Evolutionary conservation across 1,140 invertebrate genomes (phyloP), one percentile per base, ranked within the genome.

Genomic region (Bombus ignitus): DNA sequence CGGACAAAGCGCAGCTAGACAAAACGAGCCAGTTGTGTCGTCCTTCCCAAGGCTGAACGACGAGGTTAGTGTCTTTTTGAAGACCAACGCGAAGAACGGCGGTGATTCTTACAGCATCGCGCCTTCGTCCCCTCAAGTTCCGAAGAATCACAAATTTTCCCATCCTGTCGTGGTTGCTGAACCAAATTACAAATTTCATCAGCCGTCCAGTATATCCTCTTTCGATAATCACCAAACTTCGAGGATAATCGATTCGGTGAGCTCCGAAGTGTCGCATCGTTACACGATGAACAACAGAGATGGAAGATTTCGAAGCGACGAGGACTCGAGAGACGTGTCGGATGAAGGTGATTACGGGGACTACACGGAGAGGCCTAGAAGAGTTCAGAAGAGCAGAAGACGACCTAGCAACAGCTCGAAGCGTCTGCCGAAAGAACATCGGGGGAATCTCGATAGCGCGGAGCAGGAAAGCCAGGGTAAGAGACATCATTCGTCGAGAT

Each of bases 271-370:
- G 2, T 53, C 71, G 2, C 89, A 86, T 44, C 72, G 71, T 35
- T 89, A 91, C 35, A 70, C 86, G 4, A 39, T 77, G 6, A 84
- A 89, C n/a, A 59, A 81, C 59, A 87, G 74, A 3, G 72, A 85
- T 6, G 83, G 79, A 12, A 91, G 74, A 9, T 92, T 91, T 68
- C 91, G 91, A 10, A 89, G 92, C 71, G 94, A 94, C 44, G 89
- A 93, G 10, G 90, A 93, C 62, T 93, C 91, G 0, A 90, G 88
- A 44, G 93, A 93, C 74, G 72, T 78, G 66, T 94, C 92, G 0
- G 91, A 93, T 1, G 93, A 95, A 8, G 44, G 70, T 12, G 94
- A 95, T 76, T 95, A 94, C 83, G 71, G 81, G 0, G 95, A 95
- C 25, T 91, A 93, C 4, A 92, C 93, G 0, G 93, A 94, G 59